Conservation (phyloP, 2,888 invertebrate species). For the Pherbina coryleti region DNA sequence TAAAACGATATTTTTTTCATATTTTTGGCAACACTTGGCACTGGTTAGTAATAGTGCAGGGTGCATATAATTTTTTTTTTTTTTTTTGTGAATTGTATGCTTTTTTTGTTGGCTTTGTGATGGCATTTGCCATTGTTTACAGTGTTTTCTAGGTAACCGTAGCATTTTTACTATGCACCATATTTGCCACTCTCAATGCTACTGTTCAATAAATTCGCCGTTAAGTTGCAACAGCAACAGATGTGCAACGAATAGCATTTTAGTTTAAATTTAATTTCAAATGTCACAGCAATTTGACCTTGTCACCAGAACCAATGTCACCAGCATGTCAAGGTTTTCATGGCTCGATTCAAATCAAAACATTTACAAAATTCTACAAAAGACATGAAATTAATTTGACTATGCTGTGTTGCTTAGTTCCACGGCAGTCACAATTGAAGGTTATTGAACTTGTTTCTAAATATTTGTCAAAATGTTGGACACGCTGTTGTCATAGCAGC, state of each 20-base stretch:
- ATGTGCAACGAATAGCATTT: slow-evolving; percentile 1
- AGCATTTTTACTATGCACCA: slow-evolving; percentile 23
- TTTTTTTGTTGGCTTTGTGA: background rate
- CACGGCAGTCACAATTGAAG: slow-evolving; percentile 7
- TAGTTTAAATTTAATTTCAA: slow-evolving; percentile 7
- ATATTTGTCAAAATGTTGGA: background rate
- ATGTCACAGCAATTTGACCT: slow-evolving; percentile 54
- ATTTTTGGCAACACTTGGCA: slow-evolving; percentile 7
- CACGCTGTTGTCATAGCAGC: slow-evolving; percentile 36
- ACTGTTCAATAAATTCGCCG: background rate
- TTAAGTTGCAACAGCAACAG: background rate
- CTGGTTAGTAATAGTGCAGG: background rate
- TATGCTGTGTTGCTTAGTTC: slow-evolving; percentile 46
- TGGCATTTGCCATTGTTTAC: background rate
- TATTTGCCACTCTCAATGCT: background rate
- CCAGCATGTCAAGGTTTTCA: slow-evolving; percentile 46
- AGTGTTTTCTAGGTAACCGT: background rate
- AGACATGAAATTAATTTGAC: slow-evolving; percentile 59
- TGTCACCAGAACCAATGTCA: slow-evolving; percentile 58
- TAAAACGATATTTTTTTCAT: background rate
- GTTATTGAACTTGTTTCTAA: slow-evolving; percentile 37
- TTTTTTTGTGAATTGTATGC: background rate
- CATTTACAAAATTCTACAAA: slow-evolving; percentile 54
- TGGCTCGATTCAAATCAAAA: slow-evolving; percentile 53
- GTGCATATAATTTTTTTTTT: background rate